phyloP scores from a whole-genome alignment of 2,113 vertebrate species.

The Caranx ignobilis region DNA sequence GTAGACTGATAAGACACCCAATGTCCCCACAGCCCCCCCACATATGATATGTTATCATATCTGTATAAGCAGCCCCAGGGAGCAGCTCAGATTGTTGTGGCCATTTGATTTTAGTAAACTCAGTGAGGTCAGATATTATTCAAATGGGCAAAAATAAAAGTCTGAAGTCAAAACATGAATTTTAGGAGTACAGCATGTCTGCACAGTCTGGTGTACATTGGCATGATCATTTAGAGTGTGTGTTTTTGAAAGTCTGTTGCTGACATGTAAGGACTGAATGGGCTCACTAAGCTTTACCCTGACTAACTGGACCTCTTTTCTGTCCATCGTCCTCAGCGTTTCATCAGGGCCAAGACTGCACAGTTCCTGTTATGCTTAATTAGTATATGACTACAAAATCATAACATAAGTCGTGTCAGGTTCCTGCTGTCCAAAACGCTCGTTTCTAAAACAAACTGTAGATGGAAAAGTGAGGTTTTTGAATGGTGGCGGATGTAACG shows the following conservation, averaged over 20 bases:
- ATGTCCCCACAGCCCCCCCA: constrained; percentile 40
- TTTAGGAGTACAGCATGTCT: constrained; percentile 14
- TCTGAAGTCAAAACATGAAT: constrained; percentile 41
- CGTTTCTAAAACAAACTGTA: constrained; percentile 69
- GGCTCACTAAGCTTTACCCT: constrained; percentile 15
- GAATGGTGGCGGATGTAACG: constrained; percentile 48
- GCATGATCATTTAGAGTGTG: constrained; percentile 21
- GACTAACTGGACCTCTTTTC: constrained; percentile 51
- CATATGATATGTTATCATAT: constrained; percentile 42
- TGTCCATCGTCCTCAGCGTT: constrained; percentile 53
- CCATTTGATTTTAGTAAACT: constrained; percentile 23
- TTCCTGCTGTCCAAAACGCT: constrained; percentile 57
- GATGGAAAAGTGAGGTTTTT: constrained; percentile 48
- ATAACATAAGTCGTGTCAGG: constrained; percentile 69
- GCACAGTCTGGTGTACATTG: constrained; percentile 27
- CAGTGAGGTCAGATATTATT: constrained; percentile 32
- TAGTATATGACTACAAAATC: constrained; percentile 72
- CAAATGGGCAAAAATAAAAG: constrained; percentile 10
- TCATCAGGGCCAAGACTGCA: constrained; percentile 52
- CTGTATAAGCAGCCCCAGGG: constrained; percentile 34
- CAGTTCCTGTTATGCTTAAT: constrained; percentile 74
- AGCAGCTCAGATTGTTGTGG: constrained; percentile 33
- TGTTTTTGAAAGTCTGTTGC: constrained; percentile 43
- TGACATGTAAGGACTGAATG: constrained; percentile 42
- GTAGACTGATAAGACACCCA: constrained; percentile 52